A percentile compares a stretch with the other conserved stretches of the same genome.
phyloP scores from a whole-genome alignment of 92 coral and sea anemone species.

The Porites lobata region DNA sequence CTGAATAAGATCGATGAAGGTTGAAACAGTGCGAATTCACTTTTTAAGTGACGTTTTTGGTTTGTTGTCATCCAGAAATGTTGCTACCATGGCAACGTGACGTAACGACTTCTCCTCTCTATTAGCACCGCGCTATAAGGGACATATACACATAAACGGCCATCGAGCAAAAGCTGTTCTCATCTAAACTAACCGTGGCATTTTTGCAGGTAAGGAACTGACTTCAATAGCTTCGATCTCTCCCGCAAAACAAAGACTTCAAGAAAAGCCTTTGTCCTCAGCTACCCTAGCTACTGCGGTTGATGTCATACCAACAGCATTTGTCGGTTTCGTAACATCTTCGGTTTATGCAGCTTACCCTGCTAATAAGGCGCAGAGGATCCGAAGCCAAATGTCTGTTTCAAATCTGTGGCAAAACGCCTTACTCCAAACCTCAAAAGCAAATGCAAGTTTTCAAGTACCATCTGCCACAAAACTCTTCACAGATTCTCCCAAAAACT shows the following conservation, averaged over 20 bases:
- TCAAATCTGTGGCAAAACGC: not conserved
- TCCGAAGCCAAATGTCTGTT: not conserved
- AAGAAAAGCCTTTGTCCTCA: not conserved
- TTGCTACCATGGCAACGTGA: too few species aligned
- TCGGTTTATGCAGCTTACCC: too few species aligned
- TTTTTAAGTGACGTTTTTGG: too few species aligned
- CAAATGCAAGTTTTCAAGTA: not conserved
- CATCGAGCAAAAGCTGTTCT: too few species aligned
- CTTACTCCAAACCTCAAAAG: not conserved
- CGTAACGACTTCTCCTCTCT: too few species aligned
- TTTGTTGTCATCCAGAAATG: too few species aligned
- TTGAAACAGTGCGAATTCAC: too few species aligned
- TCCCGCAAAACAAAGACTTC: not conserved
- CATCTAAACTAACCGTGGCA: too few species aligned
- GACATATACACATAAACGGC: too few species aligned
- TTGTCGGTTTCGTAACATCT: not conserved
- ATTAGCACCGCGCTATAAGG: too few species aligned
- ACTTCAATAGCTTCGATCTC: not conserved
- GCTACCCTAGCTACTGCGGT: not conserved
- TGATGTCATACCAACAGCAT: not conserved
- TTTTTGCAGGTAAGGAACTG: not conserved
- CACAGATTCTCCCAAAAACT: not conserved
- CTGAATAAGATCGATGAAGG: too few species aligned
- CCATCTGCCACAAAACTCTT: not conserved
- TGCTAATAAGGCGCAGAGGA: not conserved